phyloP scores from a whole-genome alignment of 2,113 vertebrate species.

The Ameiurus melas region DNA sequence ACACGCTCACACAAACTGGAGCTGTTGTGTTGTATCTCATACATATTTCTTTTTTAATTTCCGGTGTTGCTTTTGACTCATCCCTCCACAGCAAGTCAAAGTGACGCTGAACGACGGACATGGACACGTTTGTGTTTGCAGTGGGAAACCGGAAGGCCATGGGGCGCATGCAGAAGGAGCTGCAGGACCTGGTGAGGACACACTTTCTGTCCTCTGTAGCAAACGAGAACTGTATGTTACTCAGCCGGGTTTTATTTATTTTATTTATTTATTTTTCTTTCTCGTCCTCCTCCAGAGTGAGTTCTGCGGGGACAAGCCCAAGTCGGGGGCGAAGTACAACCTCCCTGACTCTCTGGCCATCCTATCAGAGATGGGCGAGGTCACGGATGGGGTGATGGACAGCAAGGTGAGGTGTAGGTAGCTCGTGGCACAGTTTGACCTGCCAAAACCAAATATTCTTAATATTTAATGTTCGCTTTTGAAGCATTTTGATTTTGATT shows the following conservation, averaged over 20 bases:
- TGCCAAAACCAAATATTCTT: not conserved
- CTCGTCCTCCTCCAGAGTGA: slow-evolving; percentile 78
- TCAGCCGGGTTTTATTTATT: no score
- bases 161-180: slow-evolving; percentile 93
- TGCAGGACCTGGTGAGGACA: slow-evolving; percentile 89
- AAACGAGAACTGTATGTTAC: not conserved
- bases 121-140: slow-evolving; percentile 98
- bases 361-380: slow-evolving; percentile 97
- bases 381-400: slow-evolving; percentile 97
- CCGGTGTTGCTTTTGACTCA: not conserved
- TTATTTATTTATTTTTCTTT: not conserved
- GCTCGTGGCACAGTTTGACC: no score
- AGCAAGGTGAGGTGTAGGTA: slow-evolving; percentile 79
- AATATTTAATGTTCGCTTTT: not conserved
- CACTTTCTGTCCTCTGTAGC: not conserved
- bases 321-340: slow-evolving; percentile 92
- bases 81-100: slow-evolving; percentile 88
- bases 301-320: slow-evolving; percentile 98
- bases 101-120: slow-evolving; percentile 96
- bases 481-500: not conserved
- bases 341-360: slow-evolving; percentile 91
- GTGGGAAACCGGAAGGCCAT: slow-evolving; percentile 92
- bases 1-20: not conserved
- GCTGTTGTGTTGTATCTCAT: not conserved
- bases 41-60: no score